Percentiles rank a stretch among this genome's conserved stretches.
Conservation (phyloP, 2,113 vertebrate species). For the Emydocephalus ijimae region DNA sequence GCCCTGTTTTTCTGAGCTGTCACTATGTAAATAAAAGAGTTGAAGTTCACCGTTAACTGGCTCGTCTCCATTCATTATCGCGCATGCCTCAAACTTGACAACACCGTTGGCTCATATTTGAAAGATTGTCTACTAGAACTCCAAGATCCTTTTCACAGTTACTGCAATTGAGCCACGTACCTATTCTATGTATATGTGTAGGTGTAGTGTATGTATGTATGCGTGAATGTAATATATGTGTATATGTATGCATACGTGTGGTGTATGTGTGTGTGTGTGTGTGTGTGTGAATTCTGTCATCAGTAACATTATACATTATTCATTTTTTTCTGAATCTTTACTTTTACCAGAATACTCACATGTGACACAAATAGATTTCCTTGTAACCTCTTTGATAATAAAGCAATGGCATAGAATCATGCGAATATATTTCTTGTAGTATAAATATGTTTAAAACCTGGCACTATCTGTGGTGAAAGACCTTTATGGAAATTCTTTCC, state of each 20-base stretch:
- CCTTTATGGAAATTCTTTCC: slow-evolving; percentile 26
- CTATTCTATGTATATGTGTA: not conserved
- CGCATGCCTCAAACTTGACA: too few relatives aligned
- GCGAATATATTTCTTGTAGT: slow-evolving; percentile 24
- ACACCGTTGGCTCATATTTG: not conserved
- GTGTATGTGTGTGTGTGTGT: not conserved
- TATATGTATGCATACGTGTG: too few relatives aligned
- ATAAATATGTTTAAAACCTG: slow-evolving; percentile 22
- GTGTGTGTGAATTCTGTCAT: not conserved
- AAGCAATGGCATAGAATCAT: not conserved
- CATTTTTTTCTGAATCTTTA: not conserved
- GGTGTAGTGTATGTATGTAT: too few relatives aligned
- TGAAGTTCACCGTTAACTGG: too few relatives aligned
- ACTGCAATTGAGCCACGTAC: not conserved
- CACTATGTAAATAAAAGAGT: too few relatives aligned
- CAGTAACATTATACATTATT: not conserved
- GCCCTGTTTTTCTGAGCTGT: too few relatives aligned
- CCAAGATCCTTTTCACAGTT: not conserved
- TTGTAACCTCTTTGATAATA: not conserved
- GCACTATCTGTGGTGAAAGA: slow-evolving; percentile 4
- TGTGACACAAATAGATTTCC: not conserved
- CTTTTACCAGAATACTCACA: not conserved
- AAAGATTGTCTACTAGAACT: not conserved
- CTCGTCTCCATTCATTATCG: too few relatives aligned
- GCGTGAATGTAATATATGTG: not conserved